Percentiles rank a stretch among this genome's conserved stretches.
Conservation (phyloP, 2,797 vertebrate genomes). For the Hippopotamyrus pictus region DNA sequence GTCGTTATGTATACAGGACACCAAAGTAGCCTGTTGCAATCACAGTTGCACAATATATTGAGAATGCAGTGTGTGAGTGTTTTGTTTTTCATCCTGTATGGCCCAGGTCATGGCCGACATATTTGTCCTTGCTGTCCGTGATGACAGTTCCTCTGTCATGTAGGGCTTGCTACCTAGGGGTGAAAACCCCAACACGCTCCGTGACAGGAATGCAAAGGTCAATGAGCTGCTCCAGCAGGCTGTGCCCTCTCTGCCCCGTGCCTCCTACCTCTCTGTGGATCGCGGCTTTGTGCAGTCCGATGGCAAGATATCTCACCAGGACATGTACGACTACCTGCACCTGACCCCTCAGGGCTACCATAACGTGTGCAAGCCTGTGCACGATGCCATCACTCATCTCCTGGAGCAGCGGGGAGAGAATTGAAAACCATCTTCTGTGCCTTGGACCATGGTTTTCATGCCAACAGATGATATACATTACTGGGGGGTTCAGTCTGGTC, state of each 20-base stretch:
- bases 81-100: not conserved
- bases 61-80: not conserved
- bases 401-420: slow-evolving; percentile 62
- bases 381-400: slow-evolving; percentile 65
- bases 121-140: not conserved
- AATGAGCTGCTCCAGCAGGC: slow-evolving; percentile 69
- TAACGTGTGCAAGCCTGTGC: slow-evolving; percentile 71
- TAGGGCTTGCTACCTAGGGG: slow-evolving; percentile 81
- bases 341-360: slow-evolving; percentile 77
- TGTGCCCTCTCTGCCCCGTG: slow-evolving; percentile 57
- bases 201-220: slow-evolving; percentile 70
- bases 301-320: slow-evolving; percentile 81
- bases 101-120: not conserved
- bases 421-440: slow-evolving; percentile 37
- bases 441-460: not conserved
- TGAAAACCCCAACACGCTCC: slow-evolving; percentile 72
- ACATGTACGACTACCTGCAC: slow-evolving; percentile 89
- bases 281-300: slow-evolving; percentile 79
- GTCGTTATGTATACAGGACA: not conserved
- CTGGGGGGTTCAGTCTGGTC: not conserved
- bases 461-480: not conserved
- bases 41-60: not conserved
- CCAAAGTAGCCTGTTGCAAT: not conserved
- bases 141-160: not conserved
- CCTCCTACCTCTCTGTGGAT: slow-evolving; percentile 72